Evolutionary conservation across 2,888 invertebrate species (phyloP).

Genomic region (Theretra japonica): DNA sequence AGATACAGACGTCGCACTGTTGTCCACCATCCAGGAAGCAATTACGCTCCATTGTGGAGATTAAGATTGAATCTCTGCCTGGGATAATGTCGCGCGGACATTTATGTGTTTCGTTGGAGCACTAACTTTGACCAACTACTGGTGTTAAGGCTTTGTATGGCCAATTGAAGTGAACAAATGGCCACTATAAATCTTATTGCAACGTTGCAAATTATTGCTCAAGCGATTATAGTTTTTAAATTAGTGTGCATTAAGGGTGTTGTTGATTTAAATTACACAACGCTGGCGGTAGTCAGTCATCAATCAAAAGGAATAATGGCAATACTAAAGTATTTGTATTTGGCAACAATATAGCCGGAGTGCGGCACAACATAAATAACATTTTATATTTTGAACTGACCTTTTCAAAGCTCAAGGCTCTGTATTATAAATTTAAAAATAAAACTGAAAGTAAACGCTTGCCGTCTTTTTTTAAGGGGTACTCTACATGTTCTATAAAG

Average conservation of each 20-base stretch:
- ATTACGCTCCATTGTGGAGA: conserved; percentile 23
- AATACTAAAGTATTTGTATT: conserved; percentile 20
- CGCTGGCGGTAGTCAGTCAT: conserved; percentile 12
- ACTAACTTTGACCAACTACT: conserved; percentile 13
- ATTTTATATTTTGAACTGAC: background rate
- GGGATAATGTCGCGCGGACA: conserved; percentile 18
- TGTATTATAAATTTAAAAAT: background rate
- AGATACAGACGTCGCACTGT: conserved; percentile 21
- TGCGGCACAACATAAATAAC: background rate
- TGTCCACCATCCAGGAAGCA: conserved; percentile 22
- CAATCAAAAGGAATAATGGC: conserved; percentile 18
- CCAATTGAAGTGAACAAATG: conserved; percentile 20
- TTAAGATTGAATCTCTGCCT: conserved; percentile 17
- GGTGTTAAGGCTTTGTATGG: conserved; percentile 12
- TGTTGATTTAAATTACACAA: conserved; percentile 12
- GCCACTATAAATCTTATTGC: conserved; percentile 19
- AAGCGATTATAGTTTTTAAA: conserved; percentile 23
- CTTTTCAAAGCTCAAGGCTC: conserved; percentile 13
- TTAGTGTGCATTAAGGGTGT: conserved; percentile 5
- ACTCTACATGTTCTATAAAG: background rate
- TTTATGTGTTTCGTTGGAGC: conserved; percentile 11
- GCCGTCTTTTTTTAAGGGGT: background rate
- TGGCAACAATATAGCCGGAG: background rate
- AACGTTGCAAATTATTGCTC: conserved; percentile 10
- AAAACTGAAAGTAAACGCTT: conserved; percentile 1